Evolutionary conservation across 64 coral and sea anemone species (phyloP), one percentile per base, ranked within the genome.

Genomic region (Platygyra sinensis): DNA sequence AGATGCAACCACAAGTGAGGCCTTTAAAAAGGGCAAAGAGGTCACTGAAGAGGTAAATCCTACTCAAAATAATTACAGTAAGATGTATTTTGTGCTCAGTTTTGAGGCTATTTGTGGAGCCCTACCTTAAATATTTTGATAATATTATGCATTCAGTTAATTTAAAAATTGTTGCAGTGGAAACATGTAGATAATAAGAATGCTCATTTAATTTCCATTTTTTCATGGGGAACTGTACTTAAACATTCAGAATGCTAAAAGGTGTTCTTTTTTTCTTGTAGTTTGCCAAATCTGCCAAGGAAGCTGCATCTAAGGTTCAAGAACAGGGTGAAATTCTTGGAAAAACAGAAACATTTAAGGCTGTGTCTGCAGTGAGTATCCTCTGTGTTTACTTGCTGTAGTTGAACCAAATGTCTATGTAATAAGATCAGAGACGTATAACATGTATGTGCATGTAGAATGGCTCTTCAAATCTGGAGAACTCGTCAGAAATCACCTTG

Each of bases 301-400:
- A 96, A 54, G 97, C 97, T 33, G 88, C 94, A 55, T 93, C 97
- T 29, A 99, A 99, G 93, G 94, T 99, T 15, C 89, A 99, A 31
- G 91, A 99, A 69, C 97, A 99, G 62, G 77, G 90, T 88, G 94
- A 99, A 80, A 94, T 93, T 42, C 33, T 99, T 55, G 91, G 93
- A 28, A 99, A 99, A 94, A 99, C 97, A 59, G 94, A 90, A 67
- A 62, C 97, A 27, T 95, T 95, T 73, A 99, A 99, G 78, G 90
- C 94, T 30, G 83, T 99, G 80, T 95, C 97, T 79, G 80, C 87
- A 38, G 96, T 98, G 74, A 92, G 90, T 92, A 74, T 20, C 6
- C 19, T 52, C 3, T 22, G 15, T 42, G n/a, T 17, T 22, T 77
- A 39, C 6, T 30, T 25, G 30, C 60, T 61, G 17, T 77, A 77